These are phyloP conservation scores for Pampusana beccarii DNA, from an alignment of 2,113 vertebrate genomes.

Conservation along the genomic window DNA sequence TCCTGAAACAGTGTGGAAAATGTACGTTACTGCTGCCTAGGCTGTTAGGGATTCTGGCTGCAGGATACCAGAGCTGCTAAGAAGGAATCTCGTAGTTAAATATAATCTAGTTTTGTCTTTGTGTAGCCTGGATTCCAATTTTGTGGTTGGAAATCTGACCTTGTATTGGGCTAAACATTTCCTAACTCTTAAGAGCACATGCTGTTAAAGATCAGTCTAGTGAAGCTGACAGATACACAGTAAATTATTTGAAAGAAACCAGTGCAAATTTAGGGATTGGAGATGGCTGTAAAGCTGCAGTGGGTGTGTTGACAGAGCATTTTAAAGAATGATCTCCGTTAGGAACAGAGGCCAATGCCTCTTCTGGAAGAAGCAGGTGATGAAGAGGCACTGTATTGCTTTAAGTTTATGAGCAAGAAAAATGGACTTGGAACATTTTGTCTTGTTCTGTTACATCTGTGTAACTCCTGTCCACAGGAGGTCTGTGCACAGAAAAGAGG, in stretches of 20 bases:
- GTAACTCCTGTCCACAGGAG: background rate
- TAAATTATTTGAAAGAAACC: background rate
- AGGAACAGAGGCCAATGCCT: background rate
- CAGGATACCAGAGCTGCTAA: background rate
- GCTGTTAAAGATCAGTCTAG: background rate
- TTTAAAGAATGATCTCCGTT: background rate
- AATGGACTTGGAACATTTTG: background rate
- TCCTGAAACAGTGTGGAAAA: background rate
- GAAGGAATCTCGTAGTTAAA: background rate
- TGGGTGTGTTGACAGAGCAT: no score
- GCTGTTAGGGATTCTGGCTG: background rate
- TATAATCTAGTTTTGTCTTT: background rate
- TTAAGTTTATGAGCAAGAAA: background rate
- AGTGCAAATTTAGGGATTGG: background rate
- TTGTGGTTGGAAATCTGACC: background rate
- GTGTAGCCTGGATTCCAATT: background rate
- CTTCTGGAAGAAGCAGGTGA: background rate
- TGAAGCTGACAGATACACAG: background rate
- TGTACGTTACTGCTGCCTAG: background rate
- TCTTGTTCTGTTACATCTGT: background rate
- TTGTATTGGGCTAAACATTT: background rate
- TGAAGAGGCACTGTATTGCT: background rate
- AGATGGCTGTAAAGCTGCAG: background rate
- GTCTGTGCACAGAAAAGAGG: background rate
- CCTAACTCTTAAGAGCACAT: background rate